Conservation (phyloP, 1,140 invertebrate genomes). For the Penaeus chinensis region DNA sequence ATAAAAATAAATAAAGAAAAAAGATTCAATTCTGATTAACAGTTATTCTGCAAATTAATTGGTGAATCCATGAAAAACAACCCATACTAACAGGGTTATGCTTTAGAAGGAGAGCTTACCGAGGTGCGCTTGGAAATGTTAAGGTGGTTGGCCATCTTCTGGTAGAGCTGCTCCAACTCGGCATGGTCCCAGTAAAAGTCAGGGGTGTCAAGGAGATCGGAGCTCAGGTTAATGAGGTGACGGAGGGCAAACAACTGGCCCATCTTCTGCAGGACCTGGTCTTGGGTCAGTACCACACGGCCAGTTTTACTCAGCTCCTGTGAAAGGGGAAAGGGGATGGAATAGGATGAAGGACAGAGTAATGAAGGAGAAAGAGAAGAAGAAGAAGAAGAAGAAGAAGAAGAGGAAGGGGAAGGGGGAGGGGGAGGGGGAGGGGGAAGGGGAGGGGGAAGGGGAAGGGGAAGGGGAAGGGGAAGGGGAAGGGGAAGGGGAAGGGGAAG, state of each 20-base stretch:
- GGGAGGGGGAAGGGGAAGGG: too few relatives aligned
- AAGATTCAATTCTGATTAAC: too few relatives aligned
- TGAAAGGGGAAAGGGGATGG: not conserved
- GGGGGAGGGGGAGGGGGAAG: too few relatives aligned
- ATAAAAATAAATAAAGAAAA: too few relatives aligned
- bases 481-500: too few relatives aligned
- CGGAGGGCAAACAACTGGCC: conserved; percentile 90
- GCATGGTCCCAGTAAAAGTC: conserved; percentile 98
- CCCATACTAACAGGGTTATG: conserved; percentile 27
- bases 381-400: too few relatives aligned
- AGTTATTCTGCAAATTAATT: not conserved
- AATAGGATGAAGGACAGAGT: not conserved
- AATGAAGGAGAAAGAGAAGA: too few relatives aligned
- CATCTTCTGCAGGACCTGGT: conserved; percentile 85
- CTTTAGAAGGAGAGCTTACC: conserved; percentile 68
- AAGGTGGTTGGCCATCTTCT: conserved; percentile 84
- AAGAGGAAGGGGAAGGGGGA: too few relatives aligned
- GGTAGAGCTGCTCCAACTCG: conserved; percentile 84
- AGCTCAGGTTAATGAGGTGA: conserved; percentile 91
- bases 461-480: too few relatives aligned
- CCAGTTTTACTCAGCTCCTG: conserved; percentile 60
- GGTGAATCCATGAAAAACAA: not conserved
- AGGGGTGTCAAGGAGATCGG: conserved; percentile 91
- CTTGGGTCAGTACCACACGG: conserved; percentile 54
- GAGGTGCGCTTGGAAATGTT: conserved; percentile 85